A percentile compares a stretch with the other conserved stretches of the same genome.
These are phyloP conservation scores for Cacatua alba DNA, from an alignment of 2,113 vertebrate species.

Conservation along the genomic window DNA sequence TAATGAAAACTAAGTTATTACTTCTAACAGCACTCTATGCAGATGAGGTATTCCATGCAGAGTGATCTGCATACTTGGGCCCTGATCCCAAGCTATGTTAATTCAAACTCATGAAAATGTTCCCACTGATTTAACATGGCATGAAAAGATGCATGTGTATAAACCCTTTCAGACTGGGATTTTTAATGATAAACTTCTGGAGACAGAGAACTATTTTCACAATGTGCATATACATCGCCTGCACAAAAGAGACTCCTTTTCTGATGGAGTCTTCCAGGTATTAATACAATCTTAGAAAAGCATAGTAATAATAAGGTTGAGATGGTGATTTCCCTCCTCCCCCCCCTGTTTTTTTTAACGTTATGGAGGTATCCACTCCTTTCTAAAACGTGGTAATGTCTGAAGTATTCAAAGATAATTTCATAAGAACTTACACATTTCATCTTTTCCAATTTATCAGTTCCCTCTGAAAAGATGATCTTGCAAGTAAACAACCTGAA, in stretches of 20 bases:
- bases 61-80: neutral
- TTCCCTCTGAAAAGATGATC: neutral
- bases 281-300: neutral
- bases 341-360: fast-evolving
- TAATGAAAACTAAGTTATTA: neutral
- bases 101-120: neutral
- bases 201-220: neutral
- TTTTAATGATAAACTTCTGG: neutral
- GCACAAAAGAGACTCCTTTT: neutral
- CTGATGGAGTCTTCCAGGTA: neutral
- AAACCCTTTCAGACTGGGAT: neutral
- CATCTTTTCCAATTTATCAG: neutral
- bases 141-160: neutral
- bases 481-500: neutral
- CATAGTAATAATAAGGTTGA: neutral
- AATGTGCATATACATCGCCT: neutral
- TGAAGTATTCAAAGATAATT: neutral
- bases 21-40: neutral
- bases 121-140: neutral
- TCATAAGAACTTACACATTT: neutral
- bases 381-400: neutral
- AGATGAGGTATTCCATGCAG: neutral
- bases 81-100: neutral
- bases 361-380: neutral
- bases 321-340: neutral